Percentiles rank a stretch among this genome's conserved stretches.
Conservation (phyloP, 2,113 vertebrate species). For the Heteronetta atricapilla region DNA sequence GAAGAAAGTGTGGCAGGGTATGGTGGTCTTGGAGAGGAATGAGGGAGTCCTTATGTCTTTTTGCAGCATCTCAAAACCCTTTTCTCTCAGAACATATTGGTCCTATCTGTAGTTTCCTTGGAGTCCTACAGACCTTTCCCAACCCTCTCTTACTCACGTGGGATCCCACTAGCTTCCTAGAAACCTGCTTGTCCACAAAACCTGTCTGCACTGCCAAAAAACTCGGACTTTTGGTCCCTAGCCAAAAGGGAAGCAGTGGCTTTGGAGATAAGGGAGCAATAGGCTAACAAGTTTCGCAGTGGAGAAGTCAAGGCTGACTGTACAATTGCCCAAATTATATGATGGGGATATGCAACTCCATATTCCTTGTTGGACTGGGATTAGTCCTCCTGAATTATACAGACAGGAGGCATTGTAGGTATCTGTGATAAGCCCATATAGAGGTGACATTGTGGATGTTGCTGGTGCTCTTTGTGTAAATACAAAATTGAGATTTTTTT, state of each 20-base stretch:
- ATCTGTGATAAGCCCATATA: neutral
- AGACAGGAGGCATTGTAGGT: neutral
- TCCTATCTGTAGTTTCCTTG: neutral
- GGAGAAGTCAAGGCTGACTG: neutral
- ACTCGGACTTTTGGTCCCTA: neutral
- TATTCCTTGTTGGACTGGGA: neutral
- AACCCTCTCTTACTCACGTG: accelerated
- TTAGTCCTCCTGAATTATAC: neutral
- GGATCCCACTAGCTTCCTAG: neutral
- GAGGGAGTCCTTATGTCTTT: neutral
- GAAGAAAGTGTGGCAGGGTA: neutral
- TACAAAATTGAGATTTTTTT: neutral
- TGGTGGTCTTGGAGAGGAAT: neutral
- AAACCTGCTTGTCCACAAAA: neutral
- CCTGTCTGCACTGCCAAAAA: neutral
- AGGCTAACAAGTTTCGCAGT: neutral
- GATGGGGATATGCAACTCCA: neutral
- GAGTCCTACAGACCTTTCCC: neutral
- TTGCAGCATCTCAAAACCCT: neutral
- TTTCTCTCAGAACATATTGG: neutral
- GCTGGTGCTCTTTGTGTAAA: neutral
- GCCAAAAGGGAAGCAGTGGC: neutral
- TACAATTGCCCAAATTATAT: neutral
- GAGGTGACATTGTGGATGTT: accelerated
- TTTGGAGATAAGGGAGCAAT: neutral